These are phyloP conservation scores for Leptestheria dahalacensis DNA, from an alignment of 1,140 invertebrate species.

Conservation along the genomic window DNA sequence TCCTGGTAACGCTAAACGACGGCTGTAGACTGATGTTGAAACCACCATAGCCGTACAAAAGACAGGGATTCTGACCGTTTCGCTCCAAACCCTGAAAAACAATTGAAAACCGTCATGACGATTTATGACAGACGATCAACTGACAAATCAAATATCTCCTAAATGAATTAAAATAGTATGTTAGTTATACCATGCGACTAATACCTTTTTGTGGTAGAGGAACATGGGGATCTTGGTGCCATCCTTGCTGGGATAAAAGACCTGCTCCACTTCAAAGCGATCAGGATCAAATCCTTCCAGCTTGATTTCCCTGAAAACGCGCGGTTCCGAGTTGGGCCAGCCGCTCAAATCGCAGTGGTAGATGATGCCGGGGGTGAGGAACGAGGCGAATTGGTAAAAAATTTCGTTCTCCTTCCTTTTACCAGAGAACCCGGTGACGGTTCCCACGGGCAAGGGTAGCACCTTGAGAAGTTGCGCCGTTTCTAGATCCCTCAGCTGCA, in stretches of 20 bases:
- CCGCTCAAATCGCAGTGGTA: constrained; percentile 68
- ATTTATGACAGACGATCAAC: constrained; percentile 6
- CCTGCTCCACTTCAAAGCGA: constrained; percentile 69
- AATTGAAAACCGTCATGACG: not conserved
- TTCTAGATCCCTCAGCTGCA: constrained; percentile 62
- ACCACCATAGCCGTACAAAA: constrained; percentile 94
- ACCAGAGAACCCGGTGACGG: constrained; percentile 66
- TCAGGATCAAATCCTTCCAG: constrained; percentile 67
- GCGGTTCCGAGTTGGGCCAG: constrained; percentile 39
- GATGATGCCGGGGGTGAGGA: constrained; percentile 78
- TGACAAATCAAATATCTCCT: constrained; percentile 7
- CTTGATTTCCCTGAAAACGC: constrained; percentile 63
- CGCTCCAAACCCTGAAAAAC: constrained; percentile 36
- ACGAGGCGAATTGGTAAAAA: constrained; percentile 88
- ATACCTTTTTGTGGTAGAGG: constrained; percentile 68
- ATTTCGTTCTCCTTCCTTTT: constrained; percentile 73
- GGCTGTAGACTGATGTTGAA: constrained; percentile 88
- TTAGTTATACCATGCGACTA: not conserved
- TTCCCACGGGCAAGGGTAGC: constrained; percentile 73
- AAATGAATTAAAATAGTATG: no score
- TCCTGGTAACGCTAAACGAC: constrained; percentile 58
- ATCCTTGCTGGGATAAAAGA: constrained; percentile 91
- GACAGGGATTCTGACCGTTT: constrained; percentile 55
- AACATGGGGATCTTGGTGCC: constrained; percentile 96
- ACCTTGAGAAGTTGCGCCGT: constrained; percentile 53